Evolutionary conservation across 2,888 invertebrate species (phyloP).

Genomic region (Acrobasis repandana): DNA sequence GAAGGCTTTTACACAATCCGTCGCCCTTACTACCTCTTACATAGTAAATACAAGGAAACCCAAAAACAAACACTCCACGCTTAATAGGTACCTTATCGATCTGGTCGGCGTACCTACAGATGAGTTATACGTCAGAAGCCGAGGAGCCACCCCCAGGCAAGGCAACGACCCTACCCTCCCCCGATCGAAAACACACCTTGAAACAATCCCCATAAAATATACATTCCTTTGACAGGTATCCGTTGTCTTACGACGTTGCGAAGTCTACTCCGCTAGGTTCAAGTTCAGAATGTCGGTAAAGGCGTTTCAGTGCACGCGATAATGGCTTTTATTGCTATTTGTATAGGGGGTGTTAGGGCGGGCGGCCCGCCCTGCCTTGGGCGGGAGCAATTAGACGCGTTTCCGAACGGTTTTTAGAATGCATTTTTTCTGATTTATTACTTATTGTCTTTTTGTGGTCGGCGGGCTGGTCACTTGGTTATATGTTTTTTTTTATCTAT

Average conservation of each 20-base stretch:
- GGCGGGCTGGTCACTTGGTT: conserved; percentile 1
- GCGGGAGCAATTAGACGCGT: conserved; percentile 74
- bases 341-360: conserved; percentile 47
- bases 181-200: conserved; percentile 27
- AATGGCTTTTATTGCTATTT: conserved; percentile 57
- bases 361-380: conserved; percentile 66
- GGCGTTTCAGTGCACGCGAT: conserved; percentile 46
- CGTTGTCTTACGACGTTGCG: conserved; percentile 69
- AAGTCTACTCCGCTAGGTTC: conserved; percentile 64
- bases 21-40: conserved; percentile 4
- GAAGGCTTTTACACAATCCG: too few species aligned
- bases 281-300: conserved; percentile 40
- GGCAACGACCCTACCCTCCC: conserved; percentile 56
- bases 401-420: conserved; percentile 65
- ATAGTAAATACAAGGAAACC: conserved; percentile 22
- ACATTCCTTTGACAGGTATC: conserved; percentile 51
- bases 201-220: conserved; percentile 17
- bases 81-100: conserved; percentile 73
- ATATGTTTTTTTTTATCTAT: too few species aligned
- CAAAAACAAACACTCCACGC: conserved; percentile 58
- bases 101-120: conserved; percentile 67
- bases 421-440: conserved; percentile 58
- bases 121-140: conserved; percentile 70
- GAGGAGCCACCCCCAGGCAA: conserved; percentile 47
- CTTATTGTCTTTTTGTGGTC: conserved; percentile 65